Base-by-base conservation (phyloP, 2,113 vertebrate species). In the Maccullochella peelii region DNA sequence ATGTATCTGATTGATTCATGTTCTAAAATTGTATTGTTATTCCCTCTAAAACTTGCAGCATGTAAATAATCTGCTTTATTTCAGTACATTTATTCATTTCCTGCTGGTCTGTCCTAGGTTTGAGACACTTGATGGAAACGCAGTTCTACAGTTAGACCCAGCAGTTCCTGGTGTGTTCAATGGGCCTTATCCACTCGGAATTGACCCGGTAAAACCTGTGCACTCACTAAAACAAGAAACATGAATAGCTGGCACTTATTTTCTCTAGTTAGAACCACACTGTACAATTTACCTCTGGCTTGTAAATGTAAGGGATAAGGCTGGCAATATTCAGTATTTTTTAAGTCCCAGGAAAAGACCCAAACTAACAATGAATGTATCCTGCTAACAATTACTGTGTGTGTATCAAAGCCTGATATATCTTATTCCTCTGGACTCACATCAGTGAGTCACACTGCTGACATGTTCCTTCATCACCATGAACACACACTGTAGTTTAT, bases 101-200 rank as follows among this genome's bases (percentile, higher is more conserved):
- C 42, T 74, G 1, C 52, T 82, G 33, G 2, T 71, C 74, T 80
- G 1, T 78, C 76, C 30, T 63, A 94, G 98, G 93, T 77, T 94
- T 27, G 94, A 96, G 2, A 95, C 96, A 0, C 96, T 99, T 57
- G 93, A 91, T 50, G 93, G 63, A 6, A 97, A 96, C 52, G 73
- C 93, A 11, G 92, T 97, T 55, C 95, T 99, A 3, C 98, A 99
- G 94, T 85, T 99, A 82, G 93, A 99, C 82, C 98, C 98, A 42
- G 95, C 96, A 0, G 49, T 98, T 75, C 93, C 94, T 0, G 97
- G 97, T 6, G 98, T 99, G 36, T 99, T 99, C 20, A 95, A 94
- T 10, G 98, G 98, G 6, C 97, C 98, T 0, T 99, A 99, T 91
- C 98, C 98, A 0, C 96, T 99, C 4, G 98, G 98, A 92, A 99